These are phyloP conservation scores for Pandemis corylana DNA, from an alignment of 2,888 invertebrate genomes.

Conservation along the genomic window DNA sequence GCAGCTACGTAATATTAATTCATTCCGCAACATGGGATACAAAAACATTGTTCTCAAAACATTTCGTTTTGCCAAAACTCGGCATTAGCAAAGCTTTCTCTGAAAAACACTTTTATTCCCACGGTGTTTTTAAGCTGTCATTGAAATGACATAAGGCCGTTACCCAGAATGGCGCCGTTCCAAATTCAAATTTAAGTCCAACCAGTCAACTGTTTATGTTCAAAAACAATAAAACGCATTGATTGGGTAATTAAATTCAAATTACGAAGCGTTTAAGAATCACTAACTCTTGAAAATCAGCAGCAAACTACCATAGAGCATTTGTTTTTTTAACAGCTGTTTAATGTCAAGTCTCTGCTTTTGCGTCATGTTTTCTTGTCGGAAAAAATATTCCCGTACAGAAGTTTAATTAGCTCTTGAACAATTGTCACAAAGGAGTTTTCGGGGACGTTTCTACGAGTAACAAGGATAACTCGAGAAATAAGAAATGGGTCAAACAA, in stretches of 20 bases:
- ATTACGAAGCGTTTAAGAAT: constrained; percentile 26
- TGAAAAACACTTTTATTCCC: constrained; percentile 11
- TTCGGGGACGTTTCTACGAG: not conserved
- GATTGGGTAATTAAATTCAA: constrained; percentile 30
- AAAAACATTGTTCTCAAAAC: not conserved
- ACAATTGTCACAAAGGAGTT: not conserved
- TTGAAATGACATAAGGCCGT: constrained; percentile 73
- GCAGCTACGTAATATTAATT: not conserved
- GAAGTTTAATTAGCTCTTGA: not conserved
- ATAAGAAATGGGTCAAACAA: not conserved
- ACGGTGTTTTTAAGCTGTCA: constrained; percentile 58
- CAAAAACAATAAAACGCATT: constrained; percentile 13
- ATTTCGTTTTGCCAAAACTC: constrained; percentile 7
- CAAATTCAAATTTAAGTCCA: constrained; percentile 50
- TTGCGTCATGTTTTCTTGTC: no score
- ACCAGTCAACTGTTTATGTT: constrained; percentile 14
- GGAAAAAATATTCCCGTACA: no score
- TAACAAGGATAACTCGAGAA: not conserved
- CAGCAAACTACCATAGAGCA: constrained; percentile 9
- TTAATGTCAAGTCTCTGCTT: not conserved
- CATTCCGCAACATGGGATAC: not conserved
- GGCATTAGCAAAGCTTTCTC: not conserved
- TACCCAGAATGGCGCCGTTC: constrained; percentile 65
- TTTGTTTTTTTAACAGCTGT: not conserved
- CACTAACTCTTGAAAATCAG: not conserved